phyloP scores from a whole-genome alignment of 2,113 vertebrate genomes.

The Coptodon rendalli region DNA sequence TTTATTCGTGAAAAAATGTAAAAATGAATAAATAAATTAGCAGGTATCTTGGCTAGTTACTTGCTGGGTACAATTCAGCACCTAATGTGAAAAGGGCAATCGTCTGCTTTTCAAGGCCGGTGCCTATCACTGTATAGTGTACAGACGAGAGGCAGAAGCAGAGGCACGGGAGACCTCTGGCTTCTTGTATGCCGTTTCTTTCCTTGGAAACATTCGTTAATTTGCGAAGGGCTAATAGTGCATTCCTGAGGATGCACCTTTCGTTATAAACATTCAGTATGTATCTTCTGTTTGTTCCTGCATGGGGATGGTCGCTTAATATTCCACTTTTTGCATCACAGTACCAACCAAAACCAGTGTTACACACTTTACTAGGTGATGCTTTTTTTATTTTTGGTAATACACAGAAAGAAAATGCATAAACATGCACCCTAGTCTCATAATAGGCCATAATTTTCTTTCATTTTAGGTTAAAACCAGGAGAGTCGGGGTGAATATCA shows the following conservation, averaged over 20 bases:
- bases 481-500: not conserved
- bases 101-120: not conserved
- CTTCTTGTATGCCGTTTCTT: not conserved
- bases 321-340: not conserved
- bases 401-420: not conserved
- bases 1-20: rapidly evolving
- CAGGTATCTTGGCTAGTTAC: not conserved
- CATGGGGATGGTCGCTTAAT: not conserved
- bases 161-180: not conserved
- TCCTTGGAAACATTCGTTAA: slow-evolving; percentile 11
- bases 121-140: slow-evolving; percentile 4
- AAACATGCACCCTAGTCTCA: not conserved
- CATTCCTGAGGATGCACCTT: slow-evolving; percentile 24
- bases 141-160: not conserved
- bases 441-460: not conserved
- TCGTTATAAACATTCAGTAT: slow-evolving; percentile 16
- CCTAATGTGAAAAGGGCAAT: not conserved
- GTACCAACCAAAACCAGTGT: not conserved
- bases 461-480: not conserved
- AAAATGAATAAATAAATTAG: not conserved
- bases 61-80: not conserved
- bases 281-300: not conserved
- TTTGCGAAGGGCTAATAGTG: slow-evolving; percentile 70
- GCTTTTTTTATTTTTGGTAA: not conserved
- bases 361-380: not conserved